These are phyloP conservation scores for Deilephila porcellus DNA, from an alignment of 2,888 invertebrate species.

Conservation along the genomic window DNA sequence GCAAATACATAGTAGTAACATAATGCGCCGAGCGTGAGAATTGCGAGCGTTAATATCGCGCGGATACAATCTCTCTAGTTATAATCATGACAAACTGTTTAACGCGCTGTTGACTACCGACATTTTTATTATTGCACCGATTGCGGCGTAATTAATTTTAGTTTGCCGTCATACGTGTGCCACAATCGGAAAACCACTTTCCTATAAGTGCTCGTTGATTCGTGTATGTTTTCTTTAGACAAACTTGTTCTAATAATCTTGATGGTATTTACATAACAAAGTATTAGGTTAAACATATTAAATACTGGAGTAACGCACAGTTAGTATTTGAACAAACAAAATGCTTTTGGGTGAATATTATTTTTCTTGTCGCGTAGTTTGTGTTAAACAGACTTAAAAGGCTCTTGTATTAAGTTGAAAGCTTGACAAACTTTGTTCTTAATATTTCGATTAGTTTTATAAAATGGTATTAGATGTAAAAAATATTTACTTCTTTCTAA, in stretches of 20 bases:
- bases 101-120: constrained; percentile 59
- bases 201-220: too few relatives aligned
- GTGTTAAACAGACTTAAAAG: constrained; percentile 2
- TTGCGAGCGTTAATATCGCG: constrained; percentile 58
- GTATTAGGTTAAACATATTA: neutral
- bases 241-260: neutral
- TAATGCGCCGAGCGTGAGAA: constrained; percentile 66
- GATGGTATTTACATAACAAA: neutral
- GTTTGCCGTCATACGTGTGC: neutral
- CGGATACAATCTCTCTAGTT: constrained; percentile 59
- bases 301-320: constrained; percentile 3
- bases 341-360: neutral
- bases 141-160: neutral
- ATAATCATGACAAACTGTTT: constrained; percentile 72
- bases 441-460: neutral
- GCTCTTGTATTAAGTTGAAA: constrained; percentile 2
- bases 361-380: neutral
- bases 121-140: constrained; percentile 23
- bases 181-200: too few relatives aligned
- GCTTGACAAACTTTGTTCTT: constrained; percentile 3
- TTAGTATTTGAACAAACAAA: neutral
- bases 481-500: too few relatives aligned
- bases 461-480: too few relatives aligned
- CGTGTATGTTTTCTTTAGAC: neutral
- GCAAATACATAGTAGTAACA: constrained; percentile 47